phyloP scores from a whole-genome alignment of 2,113 vertebrate species.

The Columbina picui region DNA sequence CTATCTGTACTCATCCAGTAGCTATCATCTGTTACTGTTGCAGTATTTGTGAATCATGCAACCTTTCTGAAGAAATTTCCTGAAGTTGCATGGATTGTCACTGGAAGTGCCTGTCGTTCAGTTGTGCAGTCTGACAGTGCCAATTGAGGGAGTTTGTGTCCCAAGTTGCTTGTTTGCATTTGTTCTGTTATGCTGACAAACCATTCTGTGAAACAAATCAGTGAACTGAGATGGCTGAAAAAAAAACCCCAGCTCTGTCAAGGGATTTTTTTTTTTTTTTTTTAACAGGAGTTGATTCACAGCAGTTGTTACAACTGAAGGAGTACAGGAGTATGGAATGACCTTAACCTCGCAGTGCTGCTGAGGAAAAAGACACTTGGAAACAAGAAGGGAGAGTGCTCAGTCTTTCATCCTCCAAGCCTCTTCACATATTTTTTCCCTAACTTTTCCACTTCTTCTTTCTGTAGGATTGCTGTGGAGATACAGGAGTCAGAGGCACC shows the following conservation, averaged over 20 bases:
- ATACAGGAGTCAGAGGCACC: background rate
- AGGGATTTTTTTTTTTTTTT: background rate
- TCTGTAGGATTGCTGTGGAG: background rate
- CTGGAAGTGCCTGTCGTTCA: background rate
- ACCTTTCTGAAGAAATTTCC: background rate
- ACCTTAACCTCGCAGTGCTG: background rate
- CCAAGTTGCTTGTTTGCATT: background rate
- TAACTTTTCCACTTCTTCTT: background rate
- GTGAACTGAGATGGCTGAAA: background rate
- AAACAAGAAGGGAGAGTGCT: background rate
- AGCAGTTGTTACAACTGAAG: background rate
- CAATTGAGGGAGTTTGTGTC: background rate
- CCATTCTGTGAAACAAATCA: background rate
- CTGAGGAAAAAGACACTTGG: background rate
- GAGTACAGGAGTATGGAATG: background rate
- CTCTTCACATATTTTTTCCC: background rate
- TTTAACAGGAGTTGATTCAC: background rate
- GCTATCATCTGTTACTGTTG: background rate
- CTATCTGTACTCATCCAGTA: background rate
- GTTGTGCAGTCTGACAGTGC: background rate
- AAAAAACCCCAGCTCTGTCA: background rate
- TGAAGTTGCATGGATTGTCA: background rate
- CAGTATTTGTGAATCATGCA: background rate
- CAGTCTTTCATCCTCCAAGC: background rate
- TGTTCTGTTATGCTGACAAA: background rate